Evolutionary conservation across 2,797 vertebrate genomes (phyloP), one percentile per base, ranked within the genome.

Genomic region (Oreortyx pictus): DNA sequence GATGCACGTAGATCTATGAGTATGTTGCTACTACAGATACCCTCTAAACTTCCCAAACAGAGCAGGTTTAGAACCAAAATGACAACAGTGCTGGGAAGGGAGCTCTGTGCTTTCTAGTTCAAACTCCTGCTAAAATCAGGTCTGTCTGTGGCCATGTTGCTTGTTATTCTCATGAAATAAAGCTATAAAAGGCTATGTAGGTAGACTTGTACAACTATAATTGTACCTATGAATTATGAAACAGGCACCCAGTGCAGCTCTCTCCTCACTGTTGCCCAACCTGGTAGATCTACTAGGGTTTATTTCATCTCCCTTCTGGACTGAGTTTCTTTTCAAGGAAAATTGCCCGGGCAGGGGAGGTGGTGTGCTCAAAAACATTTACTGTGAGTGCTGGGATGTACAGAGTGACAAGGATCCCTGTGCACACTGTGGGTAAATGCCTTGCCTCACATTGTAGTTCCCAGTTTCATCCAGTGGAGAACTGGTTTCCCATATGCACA

Each of bases 381-480:
- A 35, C 23, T 7, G 17, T 57, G 52, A 80, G 11, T 14, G 9
- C 0, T 61, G 7, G 3, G 1, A 0, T 35, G 5, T 52, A 37
- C 15, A 75, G n/a, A 81, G 27, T 14, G 5, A 33, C 14, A 27
- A 65, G 43, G 11, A 81, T 17, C 44, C 65, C 29, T 31, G 8
- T 11, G 16, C 9, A 43, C 11, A 4, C 14, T 50, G 23, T 52
- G 15, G 27, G 13, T 35, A 83, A 5, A 14, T 62, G 29, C 20
- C 50, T 16, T 44, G 22, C 4, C 35, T 17, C 35, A 41, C 5
- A 29, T 0, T 3, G 16, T 14, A 87, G 31, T 33, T 89, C 24
- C 66, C 66, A 65, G 29, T 73, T 82, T 39, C 11, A 73, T 13
- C 2, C 33, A 44, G 11, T 8, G 35, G 6, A 81, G 50, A 52